A percentile compares a stretch with the other conserved stretches of the same genome.
phyloP scores from a whole-genome alignment of 1,140 invertebrate species.

The Magallana angulata region DNA sequence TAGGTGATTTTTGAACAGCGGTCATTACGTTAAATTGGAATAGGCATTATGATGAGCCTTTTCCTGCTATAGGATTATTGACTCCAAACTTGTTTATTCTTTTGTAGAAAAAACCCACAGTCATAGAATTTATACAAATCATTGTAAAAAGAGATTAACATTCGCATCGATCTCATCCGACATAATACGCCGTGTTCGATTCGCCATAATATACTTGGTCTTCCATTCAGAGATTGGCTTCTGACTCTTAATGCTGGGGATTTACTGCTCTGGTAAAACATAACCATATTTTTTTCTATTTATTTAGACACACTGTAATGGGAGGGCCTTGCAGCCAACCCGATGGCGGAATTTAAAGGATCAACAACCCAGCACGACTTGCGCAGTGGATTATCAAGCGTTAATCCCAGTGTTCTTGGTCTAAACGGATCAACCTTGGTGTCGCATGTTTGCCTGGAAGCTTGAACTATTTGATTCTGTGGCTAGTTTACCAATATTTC shows the following conservation, averaged over 20 bases:
- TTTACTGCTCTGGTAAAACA: not conserved
- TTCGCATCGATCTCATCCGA: not conserved
- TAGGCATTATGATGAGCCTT: not conserved
- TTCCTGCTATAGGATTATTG: not conserved
- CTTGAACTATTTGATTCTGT: slow-evolving; percentile 31
- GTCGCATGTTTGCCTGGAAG: slow-evolving; percentile 30
- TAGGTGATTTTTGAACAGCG: too few relatives aligned
- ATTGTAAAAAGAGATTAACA: not conserved
- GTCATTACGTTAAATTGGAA: too few relatives aligned
- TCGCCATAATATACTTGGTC: not conserved
- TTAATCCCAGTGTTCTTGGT: not conserved
- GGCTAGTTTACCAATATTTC: not conserved
- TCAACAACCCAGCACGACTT: not conserved
- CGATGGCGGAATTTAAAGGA: not conserved
- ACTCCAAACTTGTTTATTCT: not conserved
- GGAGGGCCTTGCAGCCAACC: slow-evolving; percentile 6
- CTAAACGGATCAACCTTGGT: slow-evolving; percentile 14
- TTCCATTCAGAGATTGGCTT: not conserved
- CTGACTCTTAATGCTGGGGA: not conserved
- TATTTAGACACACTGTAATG: not conserved
- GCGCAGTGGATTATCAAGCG: not conserved
- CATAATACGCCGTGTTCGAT: not conserved
- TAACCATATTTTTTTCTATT: slow-evolving; percentile 30
- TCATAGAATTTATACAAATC: slow-evolving; percentile 12
- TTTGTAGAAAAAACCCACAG: not conserved